Conservation (phyloP, 2,797 vertebrate genomes). For the Prionace glauca region DNA sequence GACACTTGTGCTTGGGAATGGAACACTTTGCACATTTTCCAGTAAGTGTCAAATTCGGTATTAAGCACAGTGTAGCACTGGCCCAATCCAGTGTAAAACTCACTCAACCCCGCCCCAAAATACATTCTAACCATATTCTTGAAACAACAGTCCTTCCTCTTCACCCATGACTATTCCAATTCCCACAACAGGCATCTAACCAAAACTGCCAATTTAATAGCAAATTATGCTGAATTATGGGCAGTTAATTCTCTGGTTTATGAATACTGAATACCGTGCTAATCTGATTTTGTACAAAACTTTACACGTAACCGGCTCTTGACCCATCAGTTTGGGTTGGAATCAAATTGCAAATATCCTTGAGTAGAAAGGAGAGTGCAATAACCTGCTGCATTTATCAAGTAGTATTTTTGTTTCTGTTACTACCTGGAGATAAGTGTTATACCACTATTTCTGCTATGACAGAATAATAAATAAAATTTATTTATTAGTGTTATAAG, state of each 20-base stretch:
- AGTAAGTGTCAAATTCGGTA: not conserved
- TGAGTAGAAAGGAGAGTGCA: not conserved
- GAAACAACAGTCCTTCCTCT: not conserved
- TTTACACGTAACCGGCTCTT: not conserved
- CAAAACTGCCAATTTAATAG: not conserved
- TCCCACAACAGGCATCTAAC: not conserved
- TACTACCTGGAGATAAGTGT: too few relatives aligned
- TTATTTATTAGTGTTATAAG: too few relatives aligned
- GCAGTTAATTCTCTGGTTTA: not conserved
- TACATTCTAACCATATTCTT: not conserved
- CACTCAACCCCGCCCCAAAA: not conserved
- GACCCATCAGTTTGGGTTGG: not conserved
- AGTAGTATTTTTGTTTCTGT: too few relatives aligned
- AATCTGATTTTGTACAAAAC: not conserved
- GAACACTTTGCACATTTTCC: not conserved
- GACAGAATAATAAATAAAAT: too few relatives aligned
- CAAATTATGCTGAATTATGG: not conserved
- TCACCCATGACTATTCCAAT: not conserved
- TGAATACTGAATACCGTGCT: not conserved
- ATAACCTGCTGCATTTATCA: too few relatives aligned
- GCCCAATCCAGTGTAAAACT: not conserved
- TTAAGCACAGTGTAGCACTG: not conserved
- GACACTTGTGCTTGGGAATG: not conserved
- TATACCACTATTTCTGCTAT: too few relatives aligned
- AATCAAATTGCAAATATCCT: not conserved